Percentiles rank a stretch among this genome's conserved stretches.
Conservation (phyloP, 2,797 vertebrate species). For the Mormyrus proboscirostris region DNA sequence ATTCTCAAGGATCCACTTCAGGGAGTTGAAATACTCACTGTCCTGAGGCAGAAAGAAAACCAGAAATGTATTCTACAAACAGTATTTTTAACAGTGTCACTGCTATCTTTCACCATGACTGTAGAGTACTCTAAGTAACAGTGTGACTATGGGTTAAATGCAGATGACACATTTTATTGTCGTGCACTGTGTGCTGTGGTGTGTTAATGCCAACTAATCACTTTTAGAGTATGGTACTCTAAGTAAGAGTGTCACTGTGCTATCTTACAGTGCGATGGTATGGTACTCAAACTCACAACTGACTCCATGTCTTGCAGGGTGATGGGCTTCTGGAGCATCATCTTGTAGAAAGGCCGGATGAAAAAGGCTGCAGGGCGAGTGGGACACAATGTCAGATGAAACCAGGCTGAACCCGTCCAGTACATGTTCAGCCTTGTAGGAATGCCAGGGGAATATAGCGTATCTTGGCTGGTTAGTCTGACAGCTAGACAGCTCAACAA, state of each 20-base stretch:
- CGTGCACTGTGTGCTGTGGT: too few relatives aligned
- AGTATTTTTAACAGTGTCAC: background rate
- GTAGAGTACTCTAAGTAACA: background rate
- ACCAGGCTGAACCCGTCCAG: background rate
- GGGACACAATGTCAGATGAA: background rate
- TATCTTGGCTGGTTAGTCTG: background rate
- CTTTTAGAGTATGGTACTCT: too few relatives aligned
- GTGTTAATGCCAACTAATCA: too few relatives aligned
- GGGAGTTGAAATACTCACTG: slow-evolving; percentile 91
- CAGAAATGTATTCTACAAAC: slow-evolving; percentile 14
- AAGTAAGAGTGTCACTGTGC: too few relatives aligned
- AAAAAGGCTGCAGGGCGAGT: slow-evolving; percentile 75
- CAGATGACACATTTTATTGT: too few relatives aligned
- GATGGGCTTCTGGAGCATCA: slow-evolving; percentile 96
- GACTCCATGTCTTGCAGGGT: slow-evolving; percentile 93
- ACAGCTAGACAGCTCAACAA: background rate
- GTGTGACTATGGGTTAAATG: background rate
- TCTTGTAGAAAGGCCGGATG: slow-evolving; percentile 97
- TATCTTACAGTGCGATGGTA: background rate
- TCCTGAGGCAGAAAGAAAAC: slow-evolving; percentile 63
- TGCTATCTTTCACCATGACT: background rate
- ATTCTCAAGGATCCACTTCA: slow-evolving; percentile 95
- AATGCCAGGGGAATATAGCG: background rate
- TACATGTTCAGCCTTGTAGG: background rate
- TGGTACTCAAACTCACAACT: slow-evolving; percentile 73